Base-by-base conservation (phyloP, 2,888 invertebrate genomes). In the Strigamia transsilvanica region DNA sequence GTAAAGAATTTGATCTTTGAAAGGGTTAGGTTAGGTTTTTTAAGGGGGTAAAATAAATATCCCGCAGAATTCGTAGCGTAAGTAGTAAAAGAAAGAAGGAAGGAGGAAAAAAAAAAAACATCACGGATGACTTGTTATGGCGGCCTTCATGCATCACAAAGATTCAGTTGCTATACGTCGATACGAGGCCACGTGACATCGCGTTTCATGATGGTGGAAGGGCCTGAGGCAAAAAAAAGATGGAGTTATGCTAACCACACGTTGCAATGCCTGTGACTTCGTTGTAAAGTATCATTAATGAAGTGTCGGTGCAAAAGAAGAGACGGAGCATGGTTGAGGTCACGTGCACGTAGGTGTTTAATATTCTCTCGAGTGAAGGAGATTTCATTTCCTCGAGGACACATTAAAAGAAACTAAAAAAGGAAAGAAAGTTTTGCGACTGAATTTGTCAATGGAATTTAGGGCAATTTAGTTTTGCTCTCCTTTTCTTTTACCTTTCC, bases 331-430 rank as follows among this genome's bases (percentile, higher is more conserved):
- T 73, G 73, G n/a, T 12, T 27, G 13, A 32, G 73, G 73, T 73
- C 73, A 73, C 73, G 73, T 73, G 32, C 73, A 73, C 32, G 73
- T 73, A 73, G 73, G 73, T 73, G 73, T 73, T 73, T 73, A 73
- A 73, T 73, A 73, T 73, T 73, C 73, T 13, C 73, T 73, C 73
- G 73, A 23, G 73, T 32, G 61, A 13, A 32, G 23, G 73, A 27
- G 73, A 73, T 73, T 73, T 73, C 73, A 73, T 73, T 73, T 73
- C 73, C 73, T n/a, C 73, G 73, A 73, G 73, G 73, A 73, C 73
- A 32, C 73, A 73, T 73, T 73, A 73, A 73, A 32, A 73, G 73
- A 32, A 27, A 73, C 27, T 73, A 73, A 73, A 73, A 73, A 73
- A 73, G 32, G 73, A 73, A 73, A 73, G 73, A 73, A 32, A 15